Percentiles rank a stretch among this genome's conserved stretches.
Evolutionary conservation across 92 coral and sea anemone species (phyloP).

Genomic region (Bergia sp.): DNA sequence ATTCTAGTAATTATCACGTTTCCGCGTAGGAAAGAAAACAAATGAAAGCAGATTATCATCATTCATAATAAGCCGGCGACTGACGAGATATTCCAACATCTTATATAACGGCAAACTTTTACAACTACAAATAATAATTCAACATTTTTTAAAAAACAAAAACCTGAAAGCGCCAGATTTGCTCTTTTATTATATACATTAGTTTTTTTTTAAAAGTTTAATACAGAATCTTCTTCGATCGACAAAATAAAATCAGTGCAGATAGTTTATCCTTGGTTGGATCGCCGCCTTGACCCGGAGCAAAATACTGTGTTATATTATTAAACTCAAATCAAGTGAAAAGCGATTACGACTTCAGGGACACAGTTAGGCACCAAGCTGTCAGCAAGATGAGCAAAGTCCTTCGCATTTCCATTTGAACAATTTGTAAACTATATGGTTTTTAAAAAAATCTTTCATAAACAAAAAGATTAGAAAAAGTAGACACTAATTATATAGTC

Average conservation of each 20-base stretch:
- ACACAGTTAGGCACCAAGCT: neutral
- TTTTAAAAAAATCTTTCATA: too few relatives aligned
- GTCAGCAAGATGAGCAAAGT: neutral
- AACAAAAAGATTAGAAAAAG: neutral
- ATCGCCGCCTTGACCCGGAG: neutral
- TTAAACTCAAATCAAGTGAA: too few relatives aligned
- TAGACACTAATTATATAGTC: neutral
- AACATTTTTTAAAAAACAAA: neutral
- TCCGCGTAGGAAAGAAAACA: neutral
- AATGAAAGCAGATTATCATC: too few relatives aligned
- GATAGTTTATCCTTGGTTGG: neutral
- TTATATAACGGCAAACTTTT: neutral
- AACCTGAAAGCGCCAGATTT: neutral
- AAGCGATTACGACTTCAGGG: too few relatives aligned
- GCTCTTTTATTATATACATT: too few relatives aligned
- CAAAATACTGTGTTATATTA: too few relatives aligned
- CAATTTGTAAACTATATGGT: too few relatives aligned
- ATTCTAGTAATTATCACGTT: neutral
- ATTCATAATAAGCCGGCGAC: neutral
- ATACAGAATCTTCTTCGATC: neutral
- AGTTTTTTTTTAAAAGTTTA: neutral
- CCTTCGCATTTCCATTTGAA: neutral
- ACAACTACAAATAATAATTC: neutral
- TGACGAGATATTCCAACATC: neutral
- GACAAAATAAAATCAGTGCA: neutral